Conservation (phyloP, 2,888 invertebrate genomes). For the Drosophila maculinotata region DNA sequence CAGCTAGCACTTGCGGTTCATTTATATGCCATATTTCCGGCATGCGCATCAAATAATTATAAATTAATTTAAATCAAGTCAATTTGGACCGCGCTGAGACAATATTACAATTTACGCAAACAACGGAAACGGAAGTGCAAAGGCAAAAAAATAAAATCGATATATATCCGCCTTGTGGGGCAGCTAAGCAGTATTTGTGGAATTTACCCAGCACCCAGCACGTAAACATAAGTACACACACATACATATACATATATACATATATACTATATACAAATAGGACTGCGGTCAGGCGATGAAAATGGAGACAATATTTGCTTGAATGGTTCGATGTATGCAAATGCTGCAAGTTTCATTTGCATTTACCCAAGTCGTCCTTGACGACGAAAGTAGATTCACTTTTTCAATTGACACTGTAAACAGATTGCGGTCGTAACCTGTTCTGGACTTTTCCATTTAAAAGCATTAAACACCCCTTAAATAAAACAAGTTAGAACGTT, state of each 20-base stretch:
- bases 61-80: conserved; percentile 45
- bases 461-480: conserved; percentile 25
- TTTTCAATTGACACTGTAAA: conserved; percentile 75
- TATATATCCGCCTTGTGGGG: conserved; percentile 43
- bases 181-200: conserved; percentile 27
- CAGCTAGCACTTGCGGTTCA: conserved; percentile 19
- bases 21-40: conserved; percentile 29
- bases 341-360: conserved; percentile 64
- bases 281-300: conserved; percentile 13
- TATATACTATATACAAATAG: not conserved
- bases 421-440: conserved; percentile 72
- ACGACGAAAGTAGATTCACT: conserved; percentile 68
- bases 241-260: conserved; percentile 3
- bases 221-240: conserved; percentile 15
- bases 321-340: conserved; percentile 60
- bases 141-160: conserved; percentile 52
- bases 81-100: conserved; percentile 31
- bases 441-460: conserved; percentile 46
- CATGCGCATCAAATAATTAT: conserved; percentile 36
- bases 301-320: conserved; percentile 20
- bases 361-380: conserved; percentile 45
- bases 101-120: conserved; percentile 71
- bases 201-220: conserved; percentile 5
- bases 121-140: conserved; percentile 72
- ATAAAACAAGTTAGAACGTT: not conserved